These are phyloP conservation scores for Helicoverpa zea DNA, from an alignment of 1,140 invertebrate genomes.

Conservation along the genomic window DNA sequence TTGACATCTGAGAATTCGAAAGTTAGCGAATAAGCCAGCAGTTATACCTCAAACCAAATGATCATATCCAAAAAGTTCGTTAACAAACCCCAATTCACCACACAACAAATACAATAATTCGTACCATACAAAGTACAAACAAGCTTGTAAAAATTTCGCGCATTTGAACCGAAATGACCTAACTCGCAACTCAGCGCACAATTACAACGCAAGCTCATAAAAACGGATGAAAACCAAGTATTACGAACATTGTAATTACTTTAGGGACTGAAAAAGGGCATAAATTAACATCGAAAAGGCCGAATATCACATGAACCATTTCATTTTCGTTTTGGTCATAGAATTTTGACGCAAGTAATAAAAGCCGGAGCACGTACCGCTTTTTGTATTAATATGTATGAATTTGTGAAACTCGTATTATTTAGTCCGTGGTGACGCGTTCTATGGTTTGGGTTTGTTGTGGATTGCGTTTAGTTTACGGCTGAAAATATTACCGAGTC, in stretches of 20 bases:
- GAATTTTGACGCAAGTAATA: conserved; percentile 66
- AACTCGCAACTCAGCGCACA: not conserved
- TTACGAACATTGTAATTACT: conserved; percentile 52
- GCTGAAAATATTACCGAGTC: not conserved
- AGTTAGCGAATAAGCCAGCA: too few relatives aligned
- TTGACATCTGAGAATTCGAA: too few relatives aligned
- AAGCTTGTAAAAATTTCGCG: conserved; percentile 18
- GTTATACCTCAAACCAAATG: too few relatives aligned
- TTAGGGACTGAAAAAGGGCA: conserved; percentile 39
- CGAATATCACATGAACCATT: conserved; percentile 61
- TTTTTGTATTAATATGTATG: conserved; percentile 69
- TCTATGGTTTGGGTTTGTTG: not conserved
- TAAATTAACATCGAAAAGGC: conserved; percentile 47
- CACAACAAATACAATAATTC: too few relatives aligned
- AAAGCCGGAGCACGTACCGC: conserved; percentile 62
- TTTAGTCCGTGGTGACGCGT: conserved; percentile 25
- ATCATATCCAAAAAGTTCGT: too few relatives aligned
- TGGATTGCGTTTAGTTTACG: conserved; percentile 10
- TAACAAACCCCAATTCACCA: too few relatives aligned
- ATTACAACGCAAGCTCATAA: conserved; percentile 16
- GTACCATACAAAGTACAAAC: not conserved
- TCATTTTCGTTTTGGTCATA: conserved; percentile 65
- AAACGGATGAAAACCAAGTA: conserved; percentile 39
- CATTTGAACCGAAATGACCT: conserved; percentile 4
- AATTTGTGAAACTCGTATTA: conserved; percentile 55